Conservation (phyloP, 2,888 invertebrate species). For the Noctua janthe region DNA sequence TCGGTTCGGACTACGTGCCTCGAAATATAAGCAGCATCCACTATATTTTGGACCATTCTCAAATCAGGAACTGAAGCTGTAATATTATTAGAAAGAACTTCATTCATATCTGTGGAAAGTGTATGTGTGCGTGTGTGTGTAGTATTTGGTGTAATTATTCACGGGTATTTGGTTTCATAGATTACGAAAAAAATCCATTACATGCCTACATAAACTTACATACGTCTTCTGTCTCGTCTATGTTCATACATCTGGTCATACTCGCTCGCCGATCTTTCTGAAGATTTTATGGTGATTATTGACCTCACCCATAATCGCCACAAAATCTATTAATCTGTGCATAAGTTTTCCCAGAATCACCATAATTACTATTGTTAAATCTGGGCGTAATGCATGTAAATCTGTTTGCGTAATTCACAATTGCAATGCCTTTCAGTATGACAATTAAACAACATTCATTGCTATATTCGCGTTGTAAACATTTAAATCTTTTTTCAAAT, state of each 20-base stretch:
- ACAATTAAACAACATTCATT: neutral
- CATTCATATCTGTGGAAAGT: neutral
- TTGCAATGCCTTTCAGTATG: neutral
- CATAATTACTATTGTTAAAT: neutral
- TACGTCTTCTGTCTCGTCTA: too few relatives aligned
- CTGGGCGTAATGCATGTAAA: too few relatives aligned
- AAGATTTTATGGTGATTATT: too few relatives aligned
- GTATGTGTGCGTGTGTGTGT: too few relatives aligned
- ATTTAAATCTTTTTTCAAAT: neutral
- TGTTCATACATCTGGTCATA: too few relatives aligned
- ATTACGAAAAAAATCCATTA: neutral
- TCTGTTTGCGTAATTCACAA: neutral
- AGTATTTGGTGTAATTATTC: neutral
- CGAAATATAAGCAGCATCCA: constrained; percentile 48
- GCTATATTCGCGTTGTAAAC: neutral
- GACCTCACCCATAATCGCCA: too few relatives aligned
- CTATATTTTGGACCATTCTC: constrained; percentile 31
- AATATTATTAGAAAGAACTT: constrained; percentile 23
- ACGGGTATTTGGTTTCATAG: neutral
- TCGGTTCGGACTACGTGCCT: constrained; percentile 58
- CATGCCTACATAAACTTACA: too few relatives aligned
- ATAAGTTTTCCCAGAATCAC: neutral
- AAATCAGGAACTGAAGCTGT: constrained; percentile 29
- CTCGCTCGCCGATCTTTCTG: too few relatives aligned
- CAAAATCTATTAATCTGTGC: neutral